Base-by-base conservation (phyloP, 1,140 invertebrate genomes). In the Ephestia elutella region DNA sequence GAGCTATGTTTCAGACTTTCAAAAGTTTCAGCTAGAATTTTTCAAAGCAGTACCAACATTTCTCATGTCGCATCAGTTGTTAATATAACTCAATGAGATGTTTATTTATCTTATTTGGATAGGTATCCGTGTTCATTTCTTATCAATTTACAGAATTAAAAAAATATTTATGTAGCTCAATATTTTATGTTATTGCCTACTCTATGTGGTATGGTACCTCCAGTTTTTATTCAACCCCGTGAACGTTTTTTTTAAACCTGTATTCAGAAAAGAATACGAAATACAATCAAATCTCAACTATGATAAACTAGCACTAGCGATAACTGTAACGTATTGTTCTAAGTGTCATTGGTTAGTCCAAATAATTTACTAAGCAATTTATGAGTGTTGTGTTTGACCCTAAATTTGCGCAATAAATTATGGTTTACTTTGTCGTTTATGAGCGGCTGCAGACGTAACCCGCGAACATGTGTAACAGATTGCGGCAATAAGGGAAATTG, bases 341-440 rank as follows among this genome's bases (percentile, higher is more conserved):
- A 56, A 58, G 56, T 61, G 61, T 48, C 61, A 55, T 60, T 44
- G n/a, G 38, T 44, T 44, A 44, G 38, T 44, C 38, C 13, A 44
- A 44, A 17, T 44, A 44, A 44, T 74, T 66, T 72, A 69, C 65
- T 71, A 71, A 75, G 72, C 71, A 79, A 83, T 84, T 78, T 83
- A 85, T 73, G 76, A 77, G 59, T 71, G 65, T 71, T 71, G 66
- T 70, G 73, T 79, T 75, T 77, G 82, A 80, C 81, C 84, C 80
- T 86, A 87, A 86, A 86, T 79, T 84, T 75, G 73, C 58, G 78
- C 72, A 73, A 86, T 87, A 87, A 83, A 83, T 86, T 82, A 86
- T 85, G 77, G 77, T 87, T 87, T 86, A 87, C 82, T 87, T 84
- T 86, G 82, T 86, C 82, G 84, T 87, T 87, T 87, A 87, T 87